Evolutionary conservation across 2,797 vertebrate genomes (phyloP), one percentile per base, ranked within the genome.

Genomic region (Glossophaga mutica): DNA sequence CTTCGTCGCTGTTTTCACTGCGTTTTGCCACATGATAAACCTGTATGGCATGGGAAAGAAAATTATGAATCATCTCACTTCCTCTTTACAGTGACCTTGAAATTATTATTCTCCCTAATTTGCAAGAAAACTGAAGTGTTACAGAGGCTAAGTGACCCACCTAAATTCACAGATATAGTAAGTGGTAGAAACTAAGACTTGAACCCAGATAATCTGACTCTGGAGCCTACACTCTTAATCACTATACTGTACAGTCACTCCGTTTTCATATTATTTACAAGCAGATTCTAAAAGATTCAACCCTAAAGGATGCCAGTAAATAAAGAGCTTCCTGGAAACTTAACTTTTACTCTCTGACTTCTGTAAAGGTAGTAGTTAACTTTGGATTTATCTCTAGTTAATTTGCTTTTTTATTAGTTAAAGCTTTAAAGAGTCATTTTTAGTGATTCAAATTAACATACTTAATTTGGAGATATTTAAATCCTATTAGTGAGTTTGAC

Each of bases 381-480:
- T 94, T 95, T 67, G 57, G 9, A 77, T 92, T 96, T 85, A 55
- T 79, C 77, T 95, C 67, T 88, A 50, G 32, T 95, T 44, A 85
- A 19, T 84, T 86, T 82, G 52, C 52, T 71, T 94, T 82, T 90
- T 92, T 94, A 46, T 82, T 82, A 83, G 19, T 59, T 83, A 93
- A 44, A 82, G 39, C 37, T 62, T 94, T 90, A 84, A 95, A 87
- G 48, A 94, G 50, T 85, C 74, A 79, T 94, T 96, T 87, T 39
- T 42, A 85, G 21, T 85, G 48, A 37, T 93, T 96, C 39, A 71
- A 34, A 82, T 9, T 76, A 81, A 52, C n/a, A 76, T 78, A 57
- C 67, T 94, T 70, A 52, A 67, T 52, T 88, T 88, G 6, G 37
- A 88, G 71, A 68, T 70, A 85, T 22, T 93, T 89, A 74, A 88